Percentiles rank a stretch among this genome's conserved stretches.
Conservation (phyloP, 35 echinoderm and acorn worm genomes). For the Ophiothrix spiculata region DNA sequence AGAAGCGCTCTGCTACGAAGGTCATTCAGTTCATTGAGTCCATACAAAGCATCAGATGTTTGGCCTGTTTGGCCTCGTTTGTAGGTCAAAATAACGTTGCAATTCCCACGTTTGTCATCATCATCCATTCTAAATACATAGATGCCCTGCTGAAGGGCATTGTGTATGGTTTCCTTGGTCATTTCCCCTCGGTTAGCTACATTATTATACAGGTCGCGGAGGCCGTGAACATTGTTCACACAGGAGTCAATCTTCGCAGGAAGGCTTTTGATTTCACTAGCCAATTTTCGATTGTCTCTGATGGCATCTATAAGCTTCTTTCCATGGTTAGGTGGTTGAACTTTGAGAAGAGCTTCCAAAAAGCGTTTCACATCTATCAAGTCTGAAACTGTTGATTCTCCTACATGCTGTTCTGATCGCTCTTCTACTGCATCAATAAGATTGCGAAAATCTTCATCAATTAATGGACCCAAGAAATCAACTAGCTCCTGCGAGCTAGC, state of each 20-base stretch:
- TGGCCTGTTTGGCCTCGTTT: background rate
- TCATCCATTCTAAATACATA: conserved; percentile 23
- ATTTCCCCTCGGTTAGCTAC: conserved; percentile 40
- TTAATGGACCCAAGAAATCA: conserved; percentile 15
- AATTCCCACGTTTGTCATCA: background rate
- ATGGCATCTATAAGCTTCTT: conserved; percentile 34
- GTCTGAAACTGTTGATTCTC: conserved; percentile 36
- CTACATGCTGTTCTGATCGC: conserved; percentile 24
- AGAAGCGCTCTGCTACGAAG: conserved; percentile 39
- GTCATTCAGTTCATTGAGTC: conserved; percentile 27
- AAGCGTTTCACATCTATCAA: conserved; percentile 38
- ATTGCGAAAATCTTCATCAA: conserved; percentile 42
- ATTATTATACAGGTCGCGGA: conserved; percentile 32
- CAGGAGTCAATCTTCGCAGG: conserved; percentile 29
- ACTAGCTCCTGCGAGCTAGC: conserved; percentile 10
- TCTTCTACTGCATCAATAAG: conserved; percentile 44
- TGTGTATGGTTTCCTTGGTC: conserved; percentile 30
- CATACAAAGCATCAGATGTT: background rate
- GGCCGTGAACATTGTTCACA: conserved; percentile 17
- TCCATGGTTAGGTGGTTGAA: background rate
- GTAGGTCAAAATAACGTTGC: background rate
- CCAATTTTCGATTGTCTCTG: background rate
- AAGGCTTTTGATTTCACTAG: conserved; percentile 7
- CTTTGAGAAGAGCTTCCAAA: conserved; percentile 25
- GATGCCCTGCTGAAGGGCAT: conserved; percentile 18